Base-by-base conservation (phyloP, 2,888 invertebrate genomes). In the Heliconius ismenius region DNA sequence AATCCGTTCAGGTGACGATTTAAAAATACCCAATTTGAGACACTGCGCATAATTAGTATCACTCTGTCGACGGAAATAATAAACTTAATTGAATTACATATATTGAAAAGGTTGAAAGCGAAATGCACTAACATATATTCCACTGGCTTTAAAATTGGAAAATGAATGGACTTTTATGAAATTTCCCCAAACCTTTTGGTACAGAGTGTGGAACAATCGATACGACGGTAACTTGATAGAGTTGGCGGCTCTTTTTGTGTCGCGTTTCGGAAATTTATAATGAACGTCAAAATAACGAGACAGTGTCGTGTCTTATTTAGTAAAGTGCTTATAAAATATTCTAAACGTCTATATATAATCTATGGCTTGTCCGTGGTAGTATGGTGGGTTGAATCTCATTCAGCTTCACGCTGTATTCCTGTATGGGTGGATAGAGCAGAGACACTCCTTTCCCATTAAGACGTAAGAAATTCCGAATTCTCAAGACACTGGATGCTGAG, bases 281-380 rank as follows among this genome's bases (percentile, higher is more conserved):
- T 54, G 54, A 58, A 58, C 49, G 54, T 70, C 69, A 70, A 70
- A 54, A 70, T 70, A 70, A 32, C 32, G 21, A 69, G n/a, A 70
- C 18, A 54, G 1, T 69, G 2, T 32, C 7, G 3, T 32, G 11
- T 32, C 28, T 28, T 28, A 26, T 43, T 68, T 26, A 32, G 28
- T 54, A 21, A 54, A 28, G 7, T 21, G 28, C 49, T 21, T 69
- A 54, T 54, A 28, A 69, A 69, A 54, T 69, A 68, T 49, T 28
- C 18, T 43, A 18, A 39, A 9, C 21, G 18, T 49, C 0, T 49
- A 21, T n/a, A n/a, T n/a, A n/a, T n/a, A n/a, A n/a, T 9, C 0
- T 49, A 21, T 7, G 21, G 49, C 49, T 21, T 0, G 6, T 18
- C 18, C 7, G 2, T 49, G 18, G 49, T 18, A 3, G 18, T n/a